A percentile compares a stretch with the other conserved stretches of the same genome.
These are phyloP conservation scores for Lophius americanus DNA, from an alignment of 2,797 vertebrate species.

Conservation along the genomic window DNA sequence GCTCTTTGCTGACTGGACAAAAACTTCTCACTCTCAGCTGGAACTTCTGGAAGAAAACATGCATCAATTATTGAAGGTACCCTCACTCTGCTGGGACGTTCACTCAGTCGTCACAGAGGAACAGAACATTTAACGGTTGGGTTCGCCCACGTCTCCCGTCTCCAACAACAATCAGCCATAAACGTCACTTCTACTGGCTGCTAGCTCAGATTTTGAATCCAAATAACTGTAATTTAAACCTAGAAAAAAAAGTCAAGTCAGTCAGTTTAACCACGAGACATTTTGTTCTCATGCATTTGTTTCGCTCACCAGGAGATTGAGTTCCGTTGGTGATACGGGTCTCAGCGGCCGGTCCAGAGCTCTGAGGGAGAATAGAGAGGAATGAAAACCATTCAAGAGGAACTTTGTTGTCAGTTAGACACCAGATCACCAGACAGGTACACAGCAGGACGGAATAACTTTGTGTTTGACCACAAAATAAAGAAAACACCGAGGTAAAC, in stretches of 20 bases:
- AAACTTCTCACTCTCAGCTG: slow-evolving; percentile 65
- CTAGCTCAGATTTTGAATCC: not conserved
- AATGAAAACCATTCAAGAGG: not conserved
- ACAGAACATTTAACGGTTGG: not conserved
- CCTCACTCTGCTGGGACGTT: not conserved
- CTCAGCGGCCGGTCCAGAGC: slow-evolving; percentile 29
- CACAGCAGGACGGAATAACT: not conserved
- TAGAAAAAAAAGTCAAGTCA: not conserved
- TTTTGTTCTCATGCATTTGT: slow-evolving; percentile 6
- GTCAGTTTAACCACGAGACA: not conserved
- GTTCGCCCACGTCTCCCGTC: no score
- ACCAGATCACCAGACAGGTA: no score
- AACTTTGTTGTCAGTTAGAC: not conserved
- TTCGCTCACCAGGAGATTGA: slow-evolving; percentile 69
- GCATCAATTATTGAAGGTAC: not conserved
- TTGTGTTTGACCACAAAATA: no score
- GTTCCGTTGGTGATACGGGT: slow-evolving; percentile 56
- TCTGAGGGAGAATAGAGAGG: slow-evolving; percentile 45
- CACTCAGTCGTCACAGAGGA: not conserved
- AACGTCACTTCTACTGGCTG: not conserved
- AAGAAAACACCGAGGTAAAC: no score
- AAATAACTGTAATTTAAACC: not conserved
- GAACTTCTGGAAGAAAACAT: slow-evolving; percentile 32
- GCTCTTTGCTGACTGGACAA: slow-evolving; percentile 44
- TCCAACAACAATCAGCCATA: no score